A percentile compares a stretch with the other conserved stretches of the same genome.
Conservation (phyloP, 2,113 vertebrate genomes). For the Amia ocellicauda region DNA sequence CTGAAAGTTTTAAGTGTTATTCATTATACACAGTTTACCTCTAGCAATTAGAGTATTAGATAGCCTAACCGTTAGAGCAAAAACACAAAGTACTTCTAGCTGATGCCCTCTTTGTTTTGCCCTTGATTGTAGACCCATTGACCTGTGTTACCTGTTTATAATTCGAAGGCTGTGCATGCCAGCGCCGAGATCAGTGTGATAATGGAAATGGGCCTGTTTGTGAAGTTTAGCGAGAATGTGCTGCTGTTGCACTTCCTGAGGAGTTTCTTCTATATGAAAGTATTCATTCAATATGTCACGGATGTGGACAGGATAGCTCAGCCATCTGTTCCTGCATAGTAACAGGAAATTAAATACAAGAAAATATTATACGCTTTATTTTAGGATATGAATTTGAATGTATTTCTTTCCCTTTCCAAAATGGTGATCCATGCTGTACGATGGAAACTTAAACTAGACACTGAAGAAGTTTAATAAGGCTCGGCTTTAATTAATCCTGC, state of each 20-base stretch:
- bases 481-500: background rate
- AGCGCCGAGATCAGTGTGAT: slow-evolving; percentile 7
- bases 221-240: background rate
- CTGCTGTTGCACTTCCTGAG: slow-evolving; percentile 4
- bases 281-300: slow-evolving; percentile 35
- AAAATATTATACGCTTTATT: slow-evolving; percentile 37
- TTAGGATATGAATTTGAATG: slow-evolving; percentile 23
- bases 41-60: too few species aligned
- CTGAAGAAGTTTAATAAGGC: background rate
- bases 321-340: slow-evolving; percentile 43
- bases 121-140: too few species aligned
- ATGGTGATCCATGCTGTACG: too few species aligned
- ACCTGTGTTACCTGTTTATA: too few species aligned
- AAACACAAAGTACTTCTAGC: too few species aligned
- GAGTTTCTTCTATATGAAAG: slow-evolving; percentile 27
- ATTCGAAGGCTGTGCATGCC: slow-evolving; percentile 15
- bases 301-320: slow-evolving; percentile 39
- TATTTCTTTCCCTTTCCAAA: too few species aligned
- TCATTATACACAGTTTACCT: too few species aligned
- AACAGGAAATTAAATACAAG: slow-evolving; percentile 58
- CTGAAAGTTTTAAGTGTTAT: too few species aligned
- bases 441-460: too few species aligned
- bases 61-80: too few species aligned
- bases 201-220: background rate
- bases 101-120: too few species aligned